phyloP scores from a whole-genome alignment of 1,140 invertebrate species.

The Arctopsyche grandis region DNA sequence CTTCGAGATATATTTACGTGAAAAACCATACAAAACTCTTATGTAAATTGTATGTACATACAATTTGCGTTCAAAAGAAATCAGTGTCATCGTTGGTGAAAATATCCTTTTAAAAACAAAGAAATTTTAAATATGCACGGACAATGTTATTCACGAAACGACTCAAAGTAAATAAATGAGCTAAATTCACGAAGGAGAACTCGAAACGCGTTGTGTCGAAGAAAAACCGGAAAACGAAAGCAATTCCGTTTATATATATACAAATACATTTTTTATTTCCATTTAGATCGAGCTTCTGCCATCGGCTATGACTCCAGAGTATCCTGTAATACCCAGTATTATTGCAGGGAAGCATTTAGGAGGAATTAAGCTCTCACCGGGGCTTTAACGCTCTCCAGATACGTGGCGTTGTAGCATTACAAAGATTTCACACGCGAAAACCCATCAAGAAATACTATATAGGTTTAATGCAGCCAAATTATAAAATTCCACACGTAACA shows the following conservation, averaged over 20 bases:
- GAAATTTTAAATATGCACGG: too few species aligned
- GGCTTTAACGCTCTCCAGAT: constrained; percentile 11
- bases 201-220: background rate
- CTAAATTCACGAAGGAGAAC: background rate
- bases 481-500: background rate
- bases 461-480: background rate
- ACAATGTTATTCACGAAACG: background rate
- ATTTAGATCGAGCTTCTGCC: background rate
- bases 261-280: background rate
- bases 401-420: constrained; percentile 1
- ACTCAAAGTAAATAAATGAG: background rate
- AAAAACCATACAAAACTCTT: too few species aligned
- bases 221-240: background rate
- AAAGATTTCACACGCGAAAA: constrained; percentile 2
- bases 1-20: too few species aligned
- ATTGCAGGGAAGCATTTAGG: constrained; percentile 23
- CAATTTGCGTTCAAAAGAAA: too few species aligned
- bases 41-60: too few species aligned
- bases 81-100: too few species aligned
- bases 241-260: background rate
- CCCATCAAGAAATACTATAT: background rate
- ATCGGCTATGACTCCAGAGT: background rate
- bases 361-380: constrained; percentile 26
- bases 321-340: constrained; percentile 8
- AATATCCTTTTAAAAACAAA: too few species aligned